phyloP scores from a whole-genome alignment of 2,888 invertebrate genomes.

The Ectemnius cavifrons region DNA sequence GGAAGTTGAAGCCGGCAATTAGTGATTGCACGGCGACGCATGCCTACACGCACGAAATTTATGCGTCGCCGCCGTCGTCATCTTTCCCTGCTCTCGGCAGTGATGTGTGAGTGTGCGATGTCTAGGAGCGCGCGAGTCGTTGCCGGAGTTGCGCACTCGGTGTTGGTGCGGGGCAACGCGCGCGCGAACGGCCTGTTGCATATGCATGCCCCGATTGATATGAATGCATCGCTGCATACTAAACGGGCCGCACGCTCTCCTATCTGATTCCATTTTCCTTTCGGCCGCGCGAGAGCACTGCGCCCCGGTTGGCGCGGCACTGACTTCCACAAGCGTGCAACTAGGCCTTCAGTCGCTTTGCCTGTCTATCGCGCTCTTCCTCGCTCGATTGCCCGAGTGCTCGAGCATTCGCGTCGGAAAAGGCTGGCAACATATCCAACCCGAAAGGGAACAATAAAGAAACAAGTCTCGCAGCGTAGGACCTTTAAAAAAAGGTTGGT shows the following conservation, averaged over 20 bases:
- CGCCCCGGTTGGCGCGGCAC: too few relatives aligned
- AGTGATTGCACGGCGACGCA: slow-evolving; percentile 70
- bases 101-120: slow-evolving; percentile 39
- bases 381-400: background rate
- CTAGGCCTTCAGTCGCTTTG: background rate
- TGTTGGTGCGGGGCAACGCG: background rate
- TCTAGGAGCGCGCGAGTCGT: slow-evolving; percentile 38
- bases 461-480: too few relatives aligned
- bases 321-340: too few relatives aligned
- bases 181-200: slow-evolving; percentile 59
- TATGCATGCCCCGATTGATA: slow-evolving; percentile 76
- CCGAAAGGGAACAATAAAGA: too few relatives aligned
- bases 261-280: slow-evolving; percentile 74
- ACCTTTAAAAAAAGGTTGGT: too few relatives aligned
- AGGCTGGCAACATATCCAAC: background rate
- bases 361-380: background rate
- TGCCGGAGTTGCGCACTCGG: background rate
- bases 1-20: slow-evolving; percentile 63
- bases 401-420: background rate
- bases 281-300: slow-evolving; percentile 63
- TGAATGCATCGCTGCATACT: slow-evolving; percentile 76
- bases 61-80: slow-evolving; percentile 66
- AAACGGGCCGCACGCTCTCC: slow-evolving; percentile 63
- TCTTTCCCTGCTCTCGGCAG: slow-evolving; percentile 37
- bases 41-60: slow-evolving; percentile 70